Conservation (phyloP, 2,888 invertebrate genomes). For the Ophion costatus region DNA sequence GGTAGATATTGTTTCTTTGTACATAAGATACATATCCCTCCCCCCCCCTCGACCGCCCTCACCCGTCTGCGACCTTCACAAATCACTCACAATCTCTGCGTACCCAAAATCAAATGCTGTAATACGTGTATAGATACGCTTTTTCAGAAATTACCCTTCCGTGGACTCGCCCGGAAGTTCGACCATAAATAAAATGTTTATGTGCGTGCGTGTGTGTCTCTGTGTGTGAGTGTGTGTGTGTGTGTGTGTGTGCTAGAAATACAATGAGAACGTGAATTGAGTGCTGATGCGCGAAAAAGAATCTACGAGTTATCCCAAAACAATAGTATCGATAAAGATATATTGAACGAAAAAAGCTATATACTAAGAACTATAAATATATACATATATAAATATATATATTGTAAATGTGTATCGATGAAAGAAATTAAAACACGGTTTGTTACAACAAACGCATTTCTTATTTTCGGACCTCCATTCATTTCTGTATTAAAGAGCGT, state of each 20-base stretch:
- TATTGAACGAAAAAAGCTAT: slow-evolving; percentile 74
- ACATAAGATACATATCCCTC: slow-evolving; percentile 82
- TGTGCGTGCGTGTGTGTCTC: slow-evolving; percentile 28
- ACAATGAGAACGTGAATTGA: slow-evolving; percentile 40
- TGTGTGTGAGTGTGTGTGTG: slow-evolving; percentile 34
- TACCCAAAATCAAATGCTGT: slow-evolving; percentile 30
- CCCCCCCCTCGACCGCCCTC: slow-evolving; percentile 27
- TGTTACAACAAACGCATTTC: slow-evolving; percentile 78
- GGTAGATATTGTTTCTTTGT: slow-evolving; percentile 75
- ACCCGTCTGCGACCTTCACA: neutral
- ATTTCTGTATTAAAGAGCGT: no score
- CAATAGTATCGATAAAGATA: slow-evolving; percentile 76
- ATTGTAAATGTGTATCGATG: slow-evolving; percentile 83
- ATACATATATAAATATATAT: slow-evolving; percentile 79
- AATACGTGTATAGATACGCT: slow-evolving; percentile 47
- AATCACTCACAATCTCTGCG: slow-evolving; percentile 17
- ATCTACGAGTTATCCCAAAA: slow-evolving; percentile 75
- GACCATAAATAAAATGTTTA: slow-evolving; percentile 51
- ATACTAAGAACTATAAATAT: slow-evolving; percentile 78
- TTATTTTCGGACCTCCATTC: neutral
- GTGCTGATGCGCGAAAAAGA: slow-evolving; percentile 56
- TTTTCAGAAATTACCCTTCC: slow-evolving; percentile 44
- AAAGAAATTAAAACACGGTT: slow-evolving; percentile 82
- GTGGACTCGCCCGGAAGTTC: slow-evolving; percentile 47
- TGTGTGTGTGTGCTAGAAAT: slow-evolving; percentile 26